Evolutionary conservation across 2,113 vertebrate genomes (phyloP).

Genomic region (Lanius ludovicianus): DNA sequence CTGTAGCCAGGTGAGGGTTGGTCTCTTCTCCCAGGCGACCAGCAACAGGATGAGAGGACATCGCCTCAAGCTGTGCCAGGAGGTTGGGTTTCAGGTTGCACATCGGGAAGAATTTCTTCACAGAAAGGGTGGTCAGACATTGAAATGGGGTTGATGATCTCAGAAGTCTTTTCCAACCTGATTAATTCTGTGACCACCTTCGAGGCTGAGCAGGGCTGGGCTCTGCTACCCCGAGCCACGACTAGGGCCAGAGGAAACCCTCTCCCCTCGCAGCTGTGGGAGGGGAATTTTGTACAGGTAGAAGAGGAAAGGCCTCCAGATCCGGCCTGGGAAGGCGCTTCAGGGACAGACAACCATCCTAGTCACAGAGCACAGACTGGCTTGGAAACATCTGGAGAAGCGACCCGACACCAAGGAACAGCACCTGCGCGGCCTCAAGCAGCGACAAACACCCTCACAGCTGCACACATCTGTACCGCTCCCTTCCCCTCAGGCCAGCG

Average conservation of each 20-base stretch:
- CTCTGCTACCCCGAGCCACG: not conserved
- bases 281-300: rapidly evolving
- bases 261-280: not conserved
- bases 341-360: rapidly evolving
- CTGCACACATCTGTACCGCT: not conserved
- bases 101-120: not conserved
- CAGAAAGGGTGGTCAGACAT: not conserved
- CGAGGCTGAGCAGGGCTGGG: not conserved
- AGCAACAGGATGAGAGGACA: not conserved
- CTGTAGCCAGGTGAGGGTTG: not conserved
- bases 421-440: not conserved
- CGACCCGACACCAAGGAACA: too few relatives aligned
- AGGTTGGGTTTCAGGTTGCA: not conserved
- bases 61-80: not conserved
- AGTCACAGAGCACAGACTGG: too few relatives aligned
- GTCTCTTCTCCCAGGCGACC: not conserved
- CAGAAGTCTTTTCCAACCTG: not conserved
- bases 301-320: not conserved
- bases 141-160: not conserved
- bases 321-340: not conserved
- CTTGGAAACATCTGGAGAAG: not conserved
- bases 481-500: not conserved
- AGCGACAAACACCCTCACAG: not conserved
- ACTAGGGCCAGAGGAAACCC: too few relatives aligned
- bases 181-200: not conserved